Conservation (phyloP, 2,113 vertebrate species). For the Sturnus vulgaris region DNA sequence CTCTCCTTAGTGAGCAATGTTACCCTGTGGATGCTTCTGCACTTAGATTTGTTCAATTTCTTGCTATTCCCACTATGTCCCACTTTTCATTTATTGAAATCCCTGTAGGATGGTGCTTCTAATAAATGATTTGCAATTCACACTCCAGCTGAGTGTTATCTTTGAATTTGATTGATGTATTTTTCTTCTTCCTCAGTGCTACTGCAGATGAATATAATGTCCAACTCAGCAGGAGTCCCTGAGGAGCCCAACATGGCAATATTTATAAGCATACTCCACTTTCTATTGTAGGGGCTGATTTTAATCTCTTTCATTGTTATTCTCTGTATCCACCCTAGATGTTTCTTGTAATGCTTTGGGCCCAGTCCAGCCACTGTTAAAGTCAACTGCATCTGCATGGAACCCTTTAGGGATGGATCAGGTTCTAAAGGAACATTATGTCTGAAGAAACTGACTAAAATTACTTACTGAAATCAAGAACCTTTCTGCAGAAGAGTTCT, state of each 20-base stretch:
- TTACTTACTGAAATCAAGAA: neutral
- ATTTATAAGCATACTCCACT: conserved; percentile 12
- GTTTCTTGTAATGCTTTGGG: neutral
- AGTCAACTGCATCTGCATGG: neutral
- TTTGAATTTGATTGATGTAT: conserved; percentile 8
- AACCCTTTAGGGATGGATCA: neutral
- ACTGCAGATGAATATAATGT: neutral
- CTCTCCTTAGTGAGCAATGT: neutral
- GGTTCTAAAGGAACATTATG: neutral
- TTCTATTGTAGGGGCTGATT: conserved; percentile 5
- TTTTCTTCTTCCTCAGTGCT: conserved; percentile 11
- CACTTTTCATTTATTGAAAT: conserved; percentile 37
- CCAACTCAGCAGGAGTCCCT: neutral
- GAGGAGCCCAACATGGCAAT: neutral
- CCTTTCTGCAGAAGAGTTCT: neutral
- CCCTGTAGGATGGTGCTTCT: conserved; percentile 15
- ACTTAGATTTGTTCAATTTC: conserved; percentile 8
- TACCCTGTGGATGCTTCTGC: neutral
- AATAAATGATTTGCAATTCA: conserved; percentile 31
- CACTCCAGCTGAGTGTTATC: neutral
- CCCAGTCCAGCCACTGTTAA: neutral
- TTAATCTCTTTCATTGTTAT: conserved; percentile 33
- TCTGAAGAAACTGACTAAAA: neutral
- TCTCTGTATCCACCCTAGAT: neutral
- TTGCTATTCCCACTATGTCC: neutral